Percentiles rank a stretch among this genome's conserved stretches.
phyloP scores from a whole-genome alignment of 2,113 vertebrate species.

The Channa argus region DNA sequence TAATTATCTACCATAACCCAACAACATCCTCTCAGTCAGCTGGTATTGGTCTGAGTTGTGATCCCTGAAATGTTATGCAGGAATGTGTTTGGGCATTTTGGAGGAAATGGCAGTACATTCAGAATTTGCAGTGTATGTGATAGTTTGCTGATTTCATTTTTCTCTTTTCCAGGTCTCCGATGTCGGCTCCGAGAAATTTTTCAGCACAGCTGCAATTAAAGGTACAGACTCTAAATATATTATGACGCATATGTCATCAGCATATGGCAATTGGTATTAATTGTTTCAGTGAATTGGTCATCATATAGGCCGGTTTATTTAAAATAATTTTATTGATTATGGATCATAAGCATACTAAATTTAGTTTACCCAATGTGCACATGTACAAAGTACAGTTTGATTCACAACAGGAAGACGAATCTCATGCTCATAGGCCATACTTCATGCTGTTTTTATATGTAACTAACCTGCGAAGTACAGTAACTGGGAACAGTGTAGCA shows the following conservation, averaged over 20 bases:
- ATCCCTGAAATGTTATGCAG: not conserved
- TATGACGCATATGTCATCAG: not conserved
- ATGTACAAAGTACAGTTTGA: slow-evolving; percentile 21
- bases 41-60: not conserved
- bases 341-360: slow-evolving; percentile 3
- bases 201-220: slow-evolving; percentile 95
- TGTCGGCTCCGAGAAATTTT: slow-evolving; percentile 96
- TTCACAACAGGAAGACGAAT: too few relatives aligned
- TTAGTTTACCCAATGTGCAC: not conserved
- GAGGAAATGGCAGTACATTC: not conserved
- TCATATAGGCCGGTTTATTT: not conserved
- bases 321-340: slow-evolving; percentile 3
- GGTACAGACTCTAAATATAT: slow-evolving; percentile 80
- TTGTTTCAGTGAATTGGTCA: not conserved
- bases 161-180: slow-evolving; percentile 91
- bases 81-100: not conserved
- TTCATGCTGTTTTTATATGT: not conserved
- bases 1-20: not conserved
- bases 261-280: slow-evolving; percentile 1
- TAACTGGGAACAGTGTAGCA: not conserved
- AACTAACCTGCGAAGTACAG: not conserved
- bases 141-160: slow-evolving; percentile 33
- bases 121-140: not conserved
- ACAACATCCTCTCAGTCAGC: not conserved
- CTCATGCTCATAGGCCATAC: not conserved